Conservation (phyloP, 2,113 vertebrate species). For the Nematolebias whitei region DNA sequence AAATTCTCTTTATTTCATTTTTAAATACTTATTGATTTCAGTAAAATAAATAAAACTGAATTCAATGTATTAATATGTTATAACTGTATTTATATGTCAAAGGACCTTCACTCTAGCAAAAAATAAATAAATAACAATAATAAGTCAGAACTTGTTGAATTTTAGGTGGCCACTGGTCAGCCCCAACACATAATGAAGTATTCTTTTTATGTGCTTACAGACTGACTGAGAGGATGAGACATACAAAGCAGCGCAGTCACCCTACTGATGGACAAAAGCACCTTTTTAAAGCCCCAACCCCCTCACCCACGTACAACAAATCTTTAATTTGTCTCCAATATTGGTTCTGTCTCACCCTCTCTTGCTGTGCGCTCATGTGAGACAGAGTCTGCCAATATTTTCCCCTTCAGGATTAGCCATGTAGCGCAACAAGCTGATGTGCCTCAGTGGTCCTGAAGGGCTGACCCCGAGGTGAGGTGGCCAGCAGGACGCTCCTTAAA, state of each 20-base stretch:
- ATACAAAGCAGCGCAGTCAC: constrained; percentile 51
- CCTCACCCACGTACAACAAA: constrained; percentile 25
- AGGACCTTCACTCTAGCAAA: too few relatives aligned
- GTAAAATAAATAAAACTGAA: too few relatives aligned
- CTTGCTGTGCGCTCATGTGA: constrained; percentile 60
- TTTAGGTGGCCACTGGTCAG: constrained; percentile 2
- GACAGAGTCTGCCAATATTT: constrained; percentile 73
- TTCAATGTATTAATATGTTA: too few relatives aligned
- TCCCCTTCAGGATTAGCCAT: constrained; percentile 74
- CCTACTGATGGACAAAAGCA: constrained; percentile 62
- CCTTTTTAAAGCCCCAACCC: constrained; percentile 5
- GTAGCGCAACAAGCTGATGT: constrained; percentile 54
- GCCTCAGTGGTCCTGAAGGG: constrained; percentile 55
- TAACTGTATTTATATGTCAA: too few relatives aligned
- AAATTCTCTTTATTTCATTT: too few relatives aligned
- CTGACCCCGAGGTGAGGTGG: constrained; percentile 55
- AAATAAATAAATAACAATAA: too few relatives aligned
- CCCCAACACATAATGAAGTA: constrained; percentile 59
- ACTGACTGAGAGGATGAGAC: constrained; percentile 49
- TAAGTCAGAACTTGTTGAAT: too few relatives aligned
- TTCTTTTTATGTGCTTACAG: constrained; percentile 47
- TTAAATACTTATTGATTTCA: too few relatives aligned
- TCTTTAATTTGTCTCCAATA: constrained; percentile 62
- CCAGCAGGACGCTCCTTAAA: constrained; percentile 74
- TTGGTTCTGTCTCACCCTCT: constrained; percentile 64